Evolutionary conservation across 2,797 vertebrate species (phyloP).

Genomic region (Spinus pinus): DNA sequence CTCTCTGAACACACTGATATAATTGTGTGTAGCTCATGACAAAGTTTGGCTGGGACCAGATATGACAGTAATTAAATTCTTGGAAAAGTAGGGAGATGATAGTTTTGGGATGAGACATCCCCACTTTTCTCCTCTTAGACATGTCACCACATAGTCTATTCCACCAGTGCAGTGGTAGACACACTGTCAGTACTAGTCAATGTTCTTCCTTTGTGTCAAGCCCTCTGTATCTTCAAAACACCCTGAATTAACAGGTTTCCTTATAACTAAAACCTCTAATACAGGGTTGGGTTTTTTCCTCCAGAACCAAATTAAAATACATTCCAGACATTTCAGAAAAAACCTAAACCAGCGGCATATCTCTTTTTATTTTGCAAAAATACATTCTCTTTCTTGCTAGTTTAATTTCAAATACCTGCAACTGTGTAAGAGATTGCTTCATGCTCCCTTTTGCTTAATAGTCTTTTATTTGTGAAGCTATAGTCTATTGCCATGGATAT

Average conservation of each 20-base stretch:
- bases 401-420: neutral
- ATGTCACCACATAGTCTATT: accelerated
- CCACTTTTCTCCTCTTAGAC: neutral
- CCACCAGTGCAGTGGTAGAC: neutral
- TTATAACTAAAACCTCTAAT: neutral
- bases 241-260: neutral
- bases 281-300: neutral
- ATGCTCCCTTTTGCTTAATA: neutral
- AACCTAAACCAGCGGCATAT: neutral
- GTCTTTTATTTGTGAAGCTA: neutral
- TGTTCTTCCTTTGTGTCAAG: neutral
- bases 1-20: neutral
- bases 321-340: neutral
- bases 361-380: neutral
- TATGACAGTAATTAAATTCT: neutral
- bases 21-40: neutral
- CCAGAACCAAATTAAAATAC: neutral
- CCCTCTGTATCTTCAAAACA: neutral
- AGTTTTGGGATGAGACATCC: neutral
- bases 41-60: neutral
- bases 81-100: neutral
- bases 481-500: neutral
- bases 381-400: neutral
- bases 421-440: neutral
- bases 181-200: neutral